Base-by-base conservation (phyloP, 1,140 invertebrate species). In the Eriosoma lanigerum region DNA sequence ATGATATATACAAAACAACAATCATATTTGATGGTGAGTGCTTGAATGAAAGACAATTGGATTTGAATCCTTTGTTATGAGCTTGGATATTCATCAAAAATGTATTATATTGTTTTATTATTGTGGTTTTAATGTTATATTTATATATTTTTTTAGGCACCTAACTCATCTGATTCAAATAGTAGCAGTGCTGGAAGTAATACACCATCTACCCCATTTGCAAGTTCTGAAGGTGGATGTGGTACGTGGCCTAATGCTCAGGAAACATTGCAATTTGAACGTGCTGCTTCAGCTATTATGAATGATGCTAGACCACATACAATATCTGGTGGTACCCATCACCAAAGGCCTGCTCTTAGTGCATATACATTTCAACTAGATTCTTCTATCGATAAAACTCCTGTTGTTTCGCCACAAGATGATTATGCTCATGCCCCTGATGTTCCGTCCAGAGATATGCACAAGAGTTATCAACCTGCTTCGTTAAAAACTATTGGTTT, bases 281-380 rank as follows among this genome's bases (percentile, higher is more conserved):
- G 92, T 83, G 91, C 92, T 70, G 90, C 90, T 15, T 89, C 89
- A 24, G 90, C 90, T 76, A 92, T 92, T 81, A 90, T 93, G 85
- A 91, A 89, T 78, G 93, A 94, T 82, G 75, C 75, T 29, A 88
- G 95, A 82, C 95, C 96, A 19, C 96, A 98, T 85, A 98, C 96
- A 4, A 97, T 97, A 83, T 97, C 95, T 3, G 91, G 94, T 81
- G 91, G 91, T 84, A 73, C 56, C 19, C 64, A 91, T 15, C 92
- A 94, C 86, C 91, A 93, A 83, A 89, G 95, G 83, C 91, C 95
- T n/a, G 90, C 94, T 4, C 87, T 97, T 19, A 94, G 93, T 82
- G 92, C 94, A 12, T 94, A 96, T 84, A 95, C 95, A 83, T 97
- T 96, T 88, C 91, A 93, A 86, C 91, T 91, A 24, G 89, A 91